Evolutionary conservation across 2,113 vertebrate genomes (phyloP).

Genomic region (Gymnarchus niloticus): DNA sequence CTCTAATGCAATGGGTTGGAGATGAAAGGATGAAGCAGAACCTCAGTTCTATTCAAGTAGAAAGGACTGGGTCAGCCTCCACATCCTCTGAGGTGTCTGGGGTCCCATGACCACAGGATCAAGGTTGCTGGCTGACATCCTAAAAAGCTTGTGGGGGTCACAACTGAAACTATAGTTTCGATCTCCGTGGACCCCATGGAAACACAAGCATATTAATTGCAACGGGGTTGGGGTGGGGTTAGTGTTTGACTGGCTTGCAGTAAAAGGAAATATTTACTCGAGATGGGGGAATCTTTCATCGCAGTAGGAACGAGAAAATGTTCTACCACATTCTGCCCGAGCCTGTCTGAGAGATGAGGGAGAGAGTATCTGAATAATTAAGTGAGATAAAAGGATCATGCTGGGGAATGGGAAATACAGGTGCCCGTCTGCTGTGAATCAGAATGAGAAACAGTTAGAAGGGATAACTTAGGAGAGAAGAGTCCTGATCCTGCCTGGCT

Average conservation of each 20-base stretch:
- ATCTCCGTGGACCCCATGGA: neutral
- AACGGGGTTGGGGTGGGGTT: neutral
- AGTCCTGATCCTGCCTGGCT: neutral
- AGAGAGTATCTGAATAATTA: constrained; percentile 12
- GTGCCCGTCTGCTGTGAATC: neutral
- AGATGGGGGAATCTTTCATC: neutral
- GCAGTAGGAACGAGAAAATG: neutral
- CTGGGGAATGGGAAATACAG: neutral
- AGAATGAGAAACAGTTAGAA: neutral
- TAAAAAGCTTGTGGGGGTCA: neutral
- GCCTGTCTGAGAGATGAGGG: constrained; percentile 12
- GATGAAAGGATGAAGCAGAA: constrained; percentile 1
- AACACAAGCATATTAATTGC: neutral
- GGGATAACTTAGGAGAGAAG: neutral
- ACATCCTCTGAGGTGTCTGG: neutral
- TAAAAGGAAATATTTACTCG: neutral
- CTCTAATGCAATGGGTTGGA: constrained; percentile 33
- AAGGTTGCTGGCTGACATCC: constrained; percentile 9
- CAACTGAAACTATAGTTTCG: neutral
- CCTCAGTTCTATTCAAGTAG: constrained; percentile 13
- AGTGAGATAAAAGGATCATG: neutral
- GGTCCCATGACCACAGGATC: neutral
- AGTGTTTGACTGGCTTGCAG: neutral
- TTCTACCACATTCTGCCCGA: neutral
- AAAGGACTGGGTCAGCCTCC: constrained; percentile 2